Conservation (phyloP, 2,797 vertebrate genomes). For the Manis pentadactyla region DNA sequence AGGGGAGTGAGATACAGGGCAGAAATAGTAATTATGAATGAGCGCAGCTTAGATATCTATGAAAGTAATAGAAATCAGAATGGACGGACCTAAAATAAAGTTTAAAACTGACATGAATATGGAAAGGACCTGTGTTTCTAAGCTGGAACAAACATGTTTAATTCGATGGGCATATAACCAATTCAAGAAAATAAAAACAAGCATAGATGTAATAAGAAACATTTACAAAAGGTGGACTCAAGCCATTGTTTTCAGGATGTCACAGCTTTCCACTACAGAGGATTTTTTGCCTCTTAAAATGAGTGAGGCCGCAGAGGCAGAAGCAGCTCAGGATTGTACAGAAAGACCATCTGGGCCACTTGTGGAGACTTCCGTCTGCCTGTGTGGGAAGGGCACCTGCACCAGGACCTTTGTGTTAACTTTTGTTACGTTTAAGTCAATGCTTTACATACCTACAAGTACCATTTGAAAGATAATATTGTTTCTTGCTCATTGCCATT, state of each 20-base stretch:
- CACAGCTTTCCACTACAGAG: background rate
- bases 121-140: background rate
- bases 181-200: background rate
- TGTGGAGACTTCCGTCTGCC: background rate
- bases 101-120: background rate
- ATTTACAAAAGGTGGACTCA: background rate
- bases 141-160: background rate
- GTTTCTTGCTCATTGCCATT: background rate
- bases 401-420: background rate
- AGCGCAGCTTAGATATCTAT: background rate
- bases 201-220: background rate
- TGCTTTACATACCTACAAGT: background rate
- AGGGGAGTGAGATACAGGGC: background rate
- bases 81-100: background rate
- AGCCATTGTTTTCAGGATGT: background rate
- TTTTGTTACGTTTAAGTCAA: background rate
- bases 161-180: background rate
- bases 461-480: background rate
- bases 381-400: background rate
- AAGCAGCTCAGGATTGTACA: background rate
- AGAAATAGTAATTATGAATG: background rate
- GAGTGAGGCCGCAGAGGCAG: background rate
- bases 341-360: background rate
- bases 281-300: background rate
- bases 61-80: slow-evolving; percentile 3